These are phyloP conservation scores for Cephalotes varians DNA, from an alignment of 2,888 invertebrate genomes.

Conservation along the genomic window DNA sequence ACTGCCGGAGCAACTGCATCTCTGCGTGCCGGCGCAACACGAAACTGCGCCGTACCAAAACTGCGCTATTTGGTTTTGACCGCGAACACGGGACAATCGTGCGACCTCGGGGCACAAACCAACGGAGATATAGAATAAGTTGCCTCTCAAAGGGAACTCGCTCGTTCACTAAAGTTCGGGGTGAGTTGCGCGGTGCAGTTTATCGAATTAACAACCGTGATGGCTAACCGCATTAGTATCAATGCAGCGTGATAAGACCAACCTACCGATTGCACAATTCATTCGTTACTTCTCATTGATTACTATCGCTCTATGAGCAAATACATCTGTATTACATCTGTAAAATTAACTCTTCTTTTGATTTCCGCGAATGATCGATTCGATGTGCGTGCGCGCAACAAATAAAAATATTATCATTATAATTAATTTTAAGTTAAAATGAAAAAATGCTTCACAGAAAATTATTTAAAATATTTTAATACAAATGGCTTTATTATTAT, in stretches of 20 bases:
- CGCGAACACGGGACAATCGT: constrained; percentile 35
- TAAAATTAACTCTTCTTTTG: background rate
- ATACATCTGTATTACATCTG: background rate
- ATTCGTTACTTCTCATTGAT: constrained; percentile 32
- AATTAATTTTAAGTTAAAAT: background rate
- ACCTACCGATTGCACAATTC: constrained; percentile 31
- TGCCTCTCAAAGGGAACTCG: constrained; percentile 64
- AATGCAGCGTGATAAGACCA: constrained; percentile 9
- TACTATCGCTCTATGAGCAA: constrained; percentile 11
- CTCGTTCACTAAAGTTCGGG: constrained; percentile 47
- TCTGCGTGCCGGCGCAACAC: constrained; percentile 6
- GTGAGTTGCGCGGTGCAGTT: constrained; percentile 27
- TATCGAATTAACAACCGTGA: constrained; percentile 43
- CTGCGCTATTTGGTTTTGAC: constrained; percentile 52
- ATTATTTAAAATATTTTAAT: background rate
- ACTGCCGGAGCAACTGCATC: background rate
- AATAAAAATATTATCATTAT: background rate
- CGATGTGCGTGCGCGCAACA: too few species aligned
- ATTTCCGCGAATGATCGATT: background rate
- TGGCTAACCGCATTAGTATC: constrained; percentile 41
- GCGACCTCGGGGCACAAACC: constrained; percentile 31
- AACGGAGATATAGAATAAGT: constrained; percentile 54
- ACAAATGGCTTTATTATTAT: background rate
- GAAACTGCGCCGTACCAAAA: constrained; percentile 41
- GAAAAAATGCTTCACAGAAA: background rate